Evolutionary conservation across 2,113 vertebrate species (phyloP).

Genomic region (Tyto alba): DNA sequence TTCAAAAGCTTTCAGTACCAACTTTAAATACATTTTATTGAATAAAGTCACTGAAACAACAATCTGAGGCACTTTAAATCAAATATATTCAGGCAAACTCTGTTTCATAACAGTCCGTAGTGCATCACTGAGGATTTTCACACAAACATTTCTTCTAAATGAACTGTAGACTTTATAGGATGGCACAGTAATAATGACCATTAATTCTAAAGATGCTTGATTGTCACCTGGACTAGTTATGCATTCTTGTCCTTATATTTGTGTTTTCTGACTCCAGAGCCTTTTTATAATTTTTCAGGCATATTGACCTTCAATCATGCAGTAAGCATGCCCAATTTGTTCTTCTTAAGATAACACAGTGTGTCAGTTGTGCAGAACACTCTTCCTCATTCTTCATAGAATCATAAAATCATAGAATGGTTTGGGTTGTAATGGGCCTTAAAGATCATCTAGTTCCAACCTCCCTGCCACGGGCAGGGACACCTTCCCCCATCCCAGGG

Average conservation of each 20-base stretch:
- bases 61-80: not conserved
- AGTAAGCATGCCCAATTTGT: conserved; percentile 27
- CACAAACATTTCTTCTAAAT: not conserved
- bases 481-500: too few relatives aligned
- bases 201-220: not conserved
- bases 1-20: not conserved
- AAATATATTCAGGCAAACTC: not conserved
- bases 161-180: not conserved
- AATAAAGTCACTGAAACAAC: not conserved
- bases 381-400: not conserved
- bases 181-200: not conserved
- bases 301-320: conserved; percentile 42
- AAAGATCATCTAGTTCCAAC: too few relatives aligned
- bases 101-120: not conserved
- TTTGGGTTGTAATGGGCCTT: too few relatives aligned
- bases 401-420: too few relatives aligned
- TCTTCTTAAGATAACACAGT: conserved; percentile 28
- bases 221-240: conserved; percentile 8
- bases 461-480: too few relatives aligned
- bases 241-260: conserved; percentile 30
- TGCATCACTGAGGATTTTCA: not conserved
- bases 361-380: not conserved
- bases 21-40: not conserved
- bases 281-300: conserved; percentile 34
- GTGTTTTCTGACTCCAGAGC: not conserved